These are phyloP conservation scores for Hippasteria phrygiana DNA, from an alignment of 53 echinoderm and acorn worm species.

Conservation along the genomic window DNA sequence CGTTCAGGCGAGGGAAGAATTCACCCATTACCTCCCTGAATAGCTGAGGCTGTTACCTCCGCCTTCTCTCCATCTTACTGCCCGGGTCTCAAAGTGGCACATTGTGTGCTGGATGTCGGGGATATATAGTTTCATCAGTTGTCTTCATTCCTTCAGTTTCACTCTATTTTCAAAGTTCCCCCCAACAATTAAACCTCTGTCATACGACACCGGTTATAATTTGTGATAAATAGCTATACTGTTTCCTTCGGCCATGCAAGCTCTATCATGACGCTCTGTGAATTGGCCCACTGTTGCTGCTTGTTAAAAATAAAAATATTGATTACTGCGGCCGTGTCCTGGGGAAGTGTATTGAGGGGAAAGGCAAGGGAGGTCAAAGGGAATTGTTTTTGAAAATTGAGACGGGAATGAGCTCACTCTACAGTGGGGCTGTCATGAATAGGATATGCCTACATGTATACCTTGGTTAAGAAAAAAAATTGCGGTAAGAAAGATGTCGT, in stretches of 20 bases:
- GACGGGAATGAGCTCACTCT: constrained; percentile 7
- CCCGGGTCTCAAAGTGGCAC: constrained; percentile 20
- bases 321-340: constrained; percentile 48
- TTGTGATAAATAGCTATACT: constrained; percentile 45
- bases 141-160: background rate
- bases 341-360: background rate
- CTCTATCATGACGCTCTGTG: background rate
- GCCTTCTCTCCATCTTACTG: constrained; percentile 7
- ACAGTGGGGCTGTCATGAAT: constrained; percentile 1
- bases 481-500: background rate
- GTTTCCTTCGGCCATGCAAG: constrained; percentile 7
- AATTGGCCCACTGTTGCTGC: constrained; percentile 32
- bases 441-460: background rate
- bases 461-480: background rate
- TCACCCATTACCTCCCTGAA: constrained; percentile 44
- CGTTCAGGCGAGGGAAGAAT: constrained; percentile 29
- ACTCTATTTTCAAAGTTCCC: background rate
- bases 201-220: constrained; percentile 49
- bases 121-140: constrained; percentile 32
- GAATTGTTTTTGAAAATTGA: constrained; percentile 37
- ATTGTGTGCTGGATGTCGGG: constrained; percentile 29
- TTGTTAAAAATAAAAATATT: constrained; percentile 35
- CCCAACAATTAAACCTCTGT: constrained; percentile 12
- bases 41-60: constrained; percentile 20
- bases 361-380: constrained; percentile 33